Base-by-base conservation (phyloP, 2,113 vertebrate genomes). In the Heliornis fulica region DNA sequence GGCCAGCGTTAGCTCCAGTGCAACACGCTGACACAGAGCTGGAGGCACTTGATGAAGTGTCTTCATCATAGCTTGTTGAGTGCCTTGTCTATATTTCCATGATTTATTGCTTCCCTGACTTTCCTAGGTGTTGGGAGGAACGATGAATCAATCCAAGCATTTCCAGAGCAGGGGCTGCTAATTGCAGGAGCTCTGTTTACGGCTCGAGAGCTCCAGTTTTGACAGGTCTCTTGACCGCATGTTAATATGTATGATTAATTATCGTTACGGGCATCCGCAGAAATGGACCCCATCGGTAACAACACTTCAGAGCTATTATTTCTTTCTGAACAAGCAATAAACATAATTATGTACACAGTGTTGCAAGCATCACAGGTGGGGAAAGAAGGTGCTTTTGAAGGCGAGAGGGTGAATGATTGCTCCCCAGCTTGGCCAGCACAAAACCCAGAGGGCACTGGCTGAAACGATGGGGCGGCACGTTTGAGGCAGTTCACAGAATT, bases 51-150 rank as follows among this genome's bases (percentile, higher is more conserved):
- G 89, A 79, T 57, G 77, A 64, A 96, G 77, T 32, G 45, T 89
- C 77, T 84, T 95, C 87, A 89, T 89, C 90, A 71, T 13, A 82
- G 69, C 89, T 85, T 87, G 81, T 51, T 68, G 87, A 94, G 66
- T 59, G 54, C 54, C 51, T 61, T 93, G 91, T 91, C 87, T 89
- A 29, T 71, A 56, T 89, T 89, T 89, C 87, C 65, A 41, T 94
- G 87, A 97, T 94, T 93, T 95, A 95, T 96, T 82, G 79, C 87
- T 93, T 96, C 48, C 74, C 71, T 32, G 48, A 78, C 66, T 95
- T 91, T 64, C 87, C 60, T 61, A 69, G 56, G 48, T 82, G 65
- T 82, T 88, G 60, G 80, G 69, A 91, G 83, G 82, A 96, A 38
- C 81, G 91, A 83, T 68, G 89, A 94, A 94, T 95, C 93, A 86